Conservation (phyloP, 2,888 invertebrate genomes). For the Dendrolimus houi region DNA sequence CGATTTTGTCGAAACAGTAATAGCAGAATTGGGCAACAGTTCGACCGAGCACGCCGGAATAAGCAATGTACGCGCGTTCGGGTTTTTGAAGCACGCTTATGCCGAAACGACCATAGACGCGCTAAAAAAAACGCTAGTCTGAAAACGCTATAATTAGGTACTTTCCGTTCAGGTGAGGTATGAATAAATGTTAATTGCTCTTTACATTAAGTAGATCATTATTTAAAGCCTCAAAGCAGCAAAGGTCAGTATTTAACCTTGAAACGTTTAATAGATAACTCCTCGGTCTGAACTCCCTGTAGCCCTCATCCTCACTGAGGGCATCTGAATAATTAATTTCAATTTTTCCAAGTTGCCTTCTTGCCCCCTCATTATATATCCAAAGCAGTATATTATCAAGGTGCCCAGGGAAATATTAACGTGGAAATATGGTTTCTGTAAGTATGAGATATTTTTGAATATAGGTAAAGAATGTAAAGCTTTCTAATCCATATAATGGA, state of each 20-base stretch:
- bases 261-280: neutral
- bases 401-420: neutral
- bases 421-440: neutral
- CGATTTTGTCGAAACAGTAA: no score
- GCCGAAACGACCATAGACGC: no score
- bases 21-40: no score
- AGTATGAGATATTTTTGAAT: neutral
- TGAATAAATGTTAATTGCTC: no score
- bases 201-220: no score
- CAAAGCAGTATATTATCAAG: neutral
- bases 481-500: neutral
- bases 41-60: no score
- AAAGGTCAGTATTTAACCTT: neutral
- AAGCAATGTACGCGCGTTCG: no score
- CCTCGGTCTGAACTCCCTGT: neutral
- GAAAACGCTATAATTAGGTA: no score
- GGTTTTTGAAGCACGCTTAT: no score
- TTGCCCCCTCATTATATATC: slow-evolving; percentile 10
- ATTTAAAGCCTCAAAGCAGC: no score
- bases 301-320: slow-evolving; percentile 10
- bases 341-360: slow-evolving; percentile 34
- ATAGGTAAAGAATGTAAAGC: neutral
- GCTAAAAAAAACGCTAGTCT: no score
- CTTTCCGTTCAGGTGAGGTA: no score
- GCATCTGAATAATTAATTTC: slow-evolving; percentile 42